These are phyloP conservation scores for Cylloceria caligata DNA, from an alignment of 2,888 invertebrate genomes.

Conservation along the genomic window DNA sequence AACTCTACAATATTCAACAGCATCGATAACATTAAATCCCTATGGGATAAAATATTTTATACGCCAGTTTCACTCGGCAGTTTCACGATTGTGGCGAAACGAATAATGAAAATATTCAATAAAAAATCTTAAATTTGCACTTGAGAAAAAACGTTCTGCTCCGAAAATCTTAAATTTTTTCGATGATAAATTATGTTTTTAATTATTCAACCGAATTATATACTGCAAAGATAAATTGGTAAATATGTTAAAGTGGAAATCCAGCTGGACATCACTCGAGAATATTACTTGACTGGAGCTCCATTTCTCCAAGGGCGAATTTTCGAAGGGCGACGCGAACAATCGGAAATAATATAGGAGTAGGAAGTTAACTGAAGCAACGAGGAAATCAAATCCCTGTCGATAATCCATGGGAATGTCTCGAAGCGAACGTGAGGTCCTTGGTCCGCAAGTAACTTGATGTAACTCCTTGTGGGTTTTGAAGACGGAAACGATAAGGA, in stretches of 20 bases:
- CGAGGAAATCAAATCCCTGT: slow-evolving; percentile 42
- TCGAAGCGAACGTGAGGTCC: slow-evolving; percentile 63
- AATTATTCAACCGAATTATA: too few species aligned
- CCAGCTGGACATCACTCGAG: too few species aligned
- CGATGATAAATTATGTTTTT: too few species aligned
- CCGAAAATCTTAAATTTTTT: background rate
- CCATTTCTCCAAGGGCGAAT: too few species aligned
- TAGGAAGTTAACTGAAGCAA: too few species aligned
- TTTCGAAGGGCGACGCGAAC: background rate
- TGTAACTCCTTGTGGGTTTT: background rate
- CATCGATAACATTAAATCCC: slow-evolving; percentile 25
- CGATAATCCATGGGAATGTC: slow-evolving; percentile 74
- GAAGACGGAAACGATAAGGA: slow-evolving; percentile 13
- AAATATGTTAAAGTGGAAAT: too few species aligned
- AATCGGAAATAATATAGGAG: background rate
- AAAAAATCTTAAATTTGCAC: too few species aligned
- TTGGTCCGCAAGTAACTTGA: background rate
- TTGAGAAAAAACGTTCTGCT: background rate
- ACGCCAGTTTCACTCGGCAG: too few species aligned
- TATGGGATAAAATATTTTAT: slow-evolving; percentile 11
- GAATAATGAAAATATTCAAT: background rate
- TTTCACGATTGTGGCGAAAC: too few species aligned
- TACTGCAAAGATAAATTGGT: too few species aligned
- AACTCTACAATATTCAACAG: slow-evolving; percentile 18
- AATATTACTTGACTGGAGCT: too few species aligned